These are phyloP conservation scores for Cetonia aurata DNA, from an alignment of 2,888 invertebrate species.

Conservation along the genomic window DNA sequence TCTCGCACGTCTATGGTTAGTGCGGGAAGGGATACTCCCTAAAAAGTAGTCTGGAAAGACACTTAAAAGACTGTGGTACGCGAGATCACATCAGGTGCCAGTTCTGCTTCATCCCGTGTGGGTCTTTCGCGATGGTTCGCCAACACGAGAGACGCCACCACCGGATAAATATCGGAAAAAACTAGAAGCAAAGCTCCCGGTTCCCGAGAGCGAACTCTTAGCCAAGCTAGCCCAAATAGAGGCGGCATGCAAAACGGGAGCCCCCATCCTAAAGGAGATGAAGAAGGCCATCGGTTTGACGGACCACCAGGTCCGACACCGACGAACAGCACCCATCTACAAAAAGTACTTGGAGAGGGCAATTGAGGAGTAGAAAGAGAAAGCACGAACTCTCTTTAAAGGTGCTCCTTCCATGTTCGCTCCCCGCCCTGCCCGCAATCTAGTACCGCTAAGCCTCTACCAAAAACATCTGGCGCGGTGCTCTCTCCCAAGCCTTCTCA, in stretches of 20 bases:
- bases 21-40: slow-evolving; percentile 29
- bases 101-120: slow-evolving; percentile 24
- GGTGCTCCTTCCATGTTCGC: too few species aligned
- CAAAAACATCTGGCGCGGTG: too few species aligned
- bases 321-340: too few species aligned
- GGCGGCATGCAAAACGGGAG: not conserved
- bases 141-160: slow-evolving; percentile 21
- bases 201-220: not conserved
- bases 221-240: not conserved
- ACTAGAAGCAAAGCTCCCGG: not conserved
- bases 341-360: too few species aligned
- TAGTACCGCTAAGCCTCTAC: too few species aligned
- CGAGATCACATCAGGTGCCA: slow-evolving; percentile 35
- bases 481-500: too few species aligned
- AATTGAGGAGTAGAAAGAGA: too few species aligned
- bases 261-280: not conserved
- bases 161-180: not conserved
- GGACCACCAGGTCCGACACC: not conserved
- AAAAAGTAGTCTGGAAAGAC: slow-evolving; percentile 27
- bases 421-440: too few species aligned
- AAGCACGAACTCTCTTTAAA: too few species aligned
- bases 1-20: not conserved
- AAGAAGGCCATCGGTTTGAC: slow-evolving; percentile 12
- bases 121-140: slow-evolving; percentile 24
- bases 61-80: slow-evolving; percentile 43